phyloP scores from a whole-genome alignment of 1,140 invertebrate genomes.

The Ips typographus region DNA sequence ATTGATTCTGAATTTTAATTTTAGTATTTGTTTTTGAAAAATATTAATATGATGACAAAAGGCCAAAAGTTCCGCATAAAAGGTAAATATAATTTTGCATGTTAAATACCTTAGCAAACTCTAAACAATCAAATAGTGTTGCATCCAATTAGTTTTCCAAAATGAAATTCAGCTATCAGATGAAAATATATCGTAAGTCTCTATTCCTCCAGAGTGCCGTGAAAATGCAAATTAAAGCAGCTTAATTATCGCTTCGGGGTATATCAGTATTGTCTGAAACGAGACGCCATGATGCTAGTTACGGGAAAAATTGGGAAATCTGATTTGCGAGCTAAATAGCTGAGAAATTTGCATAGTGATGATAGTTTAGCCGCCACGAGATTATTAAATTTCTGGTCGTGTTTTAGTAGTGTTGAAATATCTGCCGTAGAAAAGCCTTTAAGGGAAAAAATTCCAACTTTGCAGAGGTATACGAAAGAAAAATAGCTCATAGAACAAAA shows the following conservation, averaged over 20 bases:
- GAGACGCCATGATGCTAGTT: background rate
- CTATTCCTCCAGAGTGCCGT: background rate
- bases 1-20: too few species aligned
- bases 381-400: background rate
- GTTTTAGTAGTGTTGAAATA: background rate
- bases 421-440: background rate
- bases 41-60: too few species aligned
- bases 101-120: too few species aligned
- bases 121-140: too few species aligned
- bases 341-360: background rate
- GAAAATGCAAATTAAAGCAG: slow-evolving; percentile 3
- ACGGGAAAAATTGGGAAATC: background rate
- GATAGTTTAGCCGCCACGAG: background rate
- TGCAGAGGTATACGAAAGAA: background rate
- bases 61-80: too few species aligned
- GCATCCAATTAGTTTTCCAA: too few species aligned
- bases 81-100: too few species aligned
- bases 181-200: background rate
- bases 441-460: background rate
- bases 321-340: background rate
- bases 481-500: background rate
- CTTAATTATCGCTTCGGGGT: background rate
- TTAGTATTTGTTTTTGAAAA: too few species aligned
- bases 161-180: background rate
- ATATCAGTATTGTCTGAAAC: slow-evolving; percentile 3